Evolutionary conservation across 2,888 invertebrate genomes (phyloP).

Genomic region (Spodoptera littoralis): DNA sequence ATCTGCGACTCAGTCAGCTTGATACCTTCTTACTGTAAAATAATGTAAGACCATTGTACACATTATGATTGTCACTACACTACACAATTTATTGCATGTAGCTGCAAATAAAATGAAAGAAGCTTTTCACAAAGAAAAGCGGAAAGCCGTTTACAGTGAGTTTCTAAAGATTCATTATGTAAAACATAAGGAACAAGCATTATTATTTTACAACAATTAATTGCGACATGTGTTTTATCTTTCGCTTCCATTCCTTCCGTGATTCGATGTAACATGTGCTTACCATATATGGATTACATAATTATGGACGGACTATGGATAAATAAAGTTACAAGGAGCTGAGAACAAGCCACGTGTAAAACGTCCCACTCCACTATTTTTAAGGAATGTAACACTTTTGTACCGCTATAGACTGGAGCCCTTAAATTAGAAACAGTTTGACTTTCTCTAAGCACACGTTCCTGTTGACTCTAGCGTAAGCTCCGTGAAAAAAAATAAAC

Average conservation of each 20-base stretch:
- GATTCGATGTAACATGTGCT: constrained; percentile 38
- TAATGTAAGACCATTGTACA: no score
- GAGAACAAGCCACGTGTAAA: constrained; percentile 69
- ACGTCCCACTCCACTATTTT: constrained; percentile 70
- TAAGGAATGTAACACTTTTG: constrained; percentile 60
- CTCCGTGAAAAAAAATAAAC: constrained; percentile 40
- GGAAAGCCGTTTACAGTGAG: constrained; percentile 8
- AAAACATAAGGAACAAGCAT: no score
- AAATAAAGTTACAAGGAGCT: constrained; percentile 62
- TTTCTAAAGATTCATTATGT: constrained; percentile 12
- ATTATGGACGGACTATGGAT: constrained; percentile 50
- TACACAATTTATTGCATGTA: no score
- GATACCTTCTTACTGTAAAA: no score
- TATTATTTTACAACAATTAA: constrained; percentile 25
- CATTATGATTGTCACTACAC: no score
- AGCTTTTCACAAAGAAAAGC: not conserved
- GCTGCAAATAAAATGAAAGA: no score
- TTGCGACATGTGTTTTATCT: constrained; percentile 23
- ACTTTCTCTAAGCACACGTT: constrained; percentile 26
- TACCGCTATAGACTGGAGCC: constrained; percentile 36
- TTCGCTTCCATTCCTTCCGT: constrained; percentile 25
- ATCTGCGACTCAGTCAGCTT: no score
- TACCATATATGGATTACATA: constrained; percentile 45
- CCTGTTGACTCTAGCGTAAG: constrained; percentile 40
- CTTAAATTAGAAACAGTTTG: constrained; percentile 44